A percentile compares a stretch with the other conserved stretches of the same genome.
Evolutionary conservation across 1,140 invertebrate species (phyloP).

Genomic region (Diprion similis): DNA sequence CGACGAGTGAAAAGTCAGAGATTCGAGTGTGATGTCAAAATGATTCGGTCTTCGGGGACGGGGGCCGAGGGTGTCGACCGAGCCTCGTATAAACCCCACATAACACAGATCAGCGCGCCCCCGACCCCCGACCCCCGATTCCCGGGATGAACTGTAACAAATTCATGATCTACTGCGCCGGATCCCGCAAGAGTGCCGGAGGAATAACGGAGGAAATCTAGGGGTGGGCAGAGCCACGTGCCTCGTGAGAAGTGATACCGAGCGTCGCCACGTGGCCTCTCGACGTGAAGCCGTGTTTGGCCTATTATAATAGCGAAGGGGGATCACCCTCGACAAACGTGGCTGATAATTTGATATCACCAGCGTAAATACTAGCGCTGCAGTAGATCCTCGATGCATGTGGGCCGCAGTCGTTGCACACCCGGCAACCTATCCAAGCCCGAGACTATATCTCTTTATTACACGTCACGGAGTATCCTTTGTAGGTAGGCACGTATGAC

Average conservation of each 20-base stretch:
- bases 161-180: background rate
- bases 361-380: constrained; percentile 1
- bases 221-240: background rate
- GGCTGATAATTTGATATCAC: constrained; percentile 4
- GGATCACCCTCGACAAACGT: constrained; percentile 3
- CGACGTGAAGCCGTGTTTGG: constrained; percentile 6
- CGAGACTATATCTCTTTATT: background rate
- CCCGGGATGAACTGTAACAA: constrained; percentile 1
- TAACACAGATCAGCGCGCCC: background rate
- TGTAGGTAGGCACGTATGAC: no score
- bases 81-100: background rate
- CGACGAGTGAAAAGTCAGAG: background rate
- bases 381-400: background rate
- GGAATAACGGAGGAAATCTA: background rate
- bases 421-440: background rate
- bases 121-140: background rate
- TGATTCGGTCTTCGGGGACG: background rate
- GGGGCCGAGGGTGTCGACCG: background rate
- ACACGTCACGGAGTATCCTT: background rate
- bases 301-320: background rate
- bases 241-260: background rate
- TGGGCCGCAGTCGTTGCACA: background rate
- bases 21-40: constrained; percentile 1
- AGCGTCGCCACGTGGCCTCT: background rate
- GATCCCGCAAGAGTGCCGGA: background rate